Evolutionary conservation across 2,113 vertebrate species (phyloP).

Genomic region (Onychostoma macrolepis): DNA sequence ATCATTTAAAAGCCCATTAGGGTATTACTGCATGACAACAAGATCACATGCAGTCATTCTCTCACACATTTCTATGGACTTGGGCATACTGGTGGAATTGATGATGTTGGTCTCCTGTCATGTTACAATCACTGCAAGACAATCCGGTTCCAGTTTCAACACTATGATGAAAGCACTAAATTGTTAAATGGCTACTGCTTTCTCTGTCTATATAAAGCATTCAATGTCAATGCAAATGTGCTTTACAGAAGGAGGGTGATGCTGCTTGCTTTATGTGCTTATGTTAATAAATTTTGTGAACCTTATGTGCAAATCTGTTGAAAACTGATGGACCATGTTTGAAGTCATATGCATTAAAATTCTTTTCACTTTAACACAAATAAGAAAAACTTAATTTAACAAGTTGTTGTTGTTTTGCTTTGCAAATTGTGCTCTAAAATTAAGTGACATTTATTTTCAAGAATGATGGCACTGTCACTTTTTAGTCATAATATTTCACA

Average conservation of each 20-base stretch:
- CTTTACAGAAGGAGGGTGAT: neutral
- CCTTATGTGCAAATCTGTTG: neutral
- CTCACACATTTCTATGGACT: constrained; percentile 10
- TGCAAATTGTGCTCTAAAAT: neutral
- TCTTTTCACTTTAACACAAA: neutral
- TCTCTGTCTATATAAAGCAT: neutral
- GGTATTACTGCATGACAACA: neutral
- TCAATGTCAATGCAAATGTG: neutral
- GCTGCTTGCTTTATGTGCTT: neutral
- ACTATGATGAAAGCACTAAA: neutral
- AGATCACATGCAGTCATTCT: neutral
- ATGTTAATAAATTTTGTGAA: neutral
- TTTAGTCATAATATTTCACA: neutral
- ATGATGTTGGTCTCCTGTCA: neutral
- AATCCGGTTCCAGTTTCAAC: neutral
- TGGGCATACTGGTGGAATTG: neutral
- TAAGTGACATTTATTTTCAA: neutral
- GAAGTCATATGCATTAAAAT: neutral
- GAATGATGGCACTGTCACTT: neutral
- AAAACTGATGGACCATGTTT: neutral
- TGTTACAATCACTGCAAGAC: neutral
- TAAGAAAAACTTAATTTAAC: neutral
- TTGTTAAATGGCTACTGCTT: neutral
- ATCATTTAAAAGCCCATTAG: neutral
- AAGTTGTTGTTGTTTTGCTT: neutral